These are phyloP conservation scores for Aleiodes sp. DNA, from an alignment of 1,140 invertebrate genomes.

Conservation along the genomic window DNA sequence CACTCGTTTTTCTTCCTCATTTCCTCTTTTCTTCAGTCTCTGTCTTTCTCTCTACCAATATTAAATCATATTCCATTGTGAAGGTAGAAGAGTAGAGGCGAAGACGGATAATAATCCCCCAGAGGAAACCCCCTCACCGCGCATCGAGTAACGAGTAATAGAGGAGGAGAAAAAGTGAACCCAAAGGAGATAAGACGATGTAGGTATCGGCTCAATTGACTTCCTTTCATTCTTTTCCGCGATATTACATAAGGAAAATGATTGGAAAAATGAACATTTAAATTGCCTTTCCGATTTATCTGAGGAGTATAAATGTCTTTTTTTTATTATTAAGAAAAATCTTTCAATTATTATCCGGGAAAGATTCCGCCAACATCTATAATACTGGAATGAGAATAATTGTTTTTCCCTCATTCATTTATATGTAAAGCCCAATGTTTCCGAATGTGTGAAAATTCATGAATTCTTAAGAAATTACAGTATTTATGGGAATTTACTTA, in stretches of 20 bases:
- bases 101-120: constrained; percentile 39
- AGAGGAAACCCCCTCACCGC: constrained; percentile 40
- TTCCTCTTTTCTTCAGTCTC: constrained; percentile 18
- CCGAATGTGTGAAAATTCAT: no score
- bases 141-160: constrained; percentile 35
- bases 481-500: no score
- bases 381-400: no score
- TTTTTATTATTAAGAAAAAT: no score
- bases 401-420: no score
- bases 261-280: constrained; percentile 1
- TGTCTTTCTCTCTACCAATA: constrained; percentile 35
- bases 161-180: constrained; percentile 28
- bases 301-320: neutral
- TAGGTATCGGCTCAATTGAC: constrained; percentile 35
- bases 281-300: neutral
- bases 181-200: constrained; percentile 33
- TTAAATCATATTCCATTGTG: constrained; percentile 51
- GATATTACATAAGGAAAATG: constrained; percentile 16
- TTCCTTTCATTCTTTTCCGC: constrained; percentile 29
- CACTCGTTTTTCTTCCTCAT: constrained; percentile 1
- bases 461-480: no score
- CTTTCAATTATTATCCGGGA: neutral
- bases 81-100: constrained; percentile 8
- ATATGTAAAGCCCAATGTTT: no score
- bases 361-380: no score